Evolutionary conservation across 1,140 invertebrate species (phyloP), one percentile per base, ranked within the genome.

Genomic region (Ips nitidus): DNA sequence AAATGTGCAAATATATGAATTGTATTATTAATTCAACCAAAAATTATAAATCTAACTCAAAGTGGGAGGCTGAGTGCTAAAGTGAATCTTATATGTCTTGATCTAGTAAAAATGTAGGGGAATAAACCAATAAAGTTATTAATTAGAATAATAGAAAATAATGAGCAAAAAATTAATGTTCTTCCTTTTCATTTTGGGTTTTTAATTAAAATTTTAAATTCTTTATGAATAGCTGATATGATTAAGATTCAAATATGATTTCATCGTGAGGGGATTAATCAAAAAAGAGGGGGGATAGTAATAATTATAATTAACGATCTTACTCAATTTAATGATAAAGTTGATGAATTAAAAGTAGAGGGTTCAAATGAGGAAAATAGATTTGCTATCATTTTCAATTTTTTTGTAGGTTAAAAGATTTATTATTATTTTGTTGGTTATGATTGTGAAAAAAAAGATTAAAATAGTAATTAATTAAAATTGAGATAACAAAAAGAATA

Each of bases 41-140:
- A 84, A 45, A 86, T 66, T 82, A 89, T 87, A 79, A 88, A 84
- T 75, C 75, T 79, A 75, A 87, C 65, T 87, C 87, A 89, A 76
- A 89, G 71, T 2, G 83, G 80, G 75, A 89, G 75, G 3, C 84
- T 81, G 73, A 88, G 71, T 2, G 79, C 71, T 79, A 89, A 72
- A 42, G 83, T 85, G 77, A 87, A 73, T 43, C 72, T 75, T 82
- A 88, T 71, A 79, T 89, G 87, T 38, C 84, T 87, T 70, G 86
- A 83, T 71, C 77, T 79, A 6, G 86, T 87, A 82, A 89, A 89
- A 83, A 89, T 86, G 83, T 88, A 89, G 2, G 2, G 84, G 52
- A 88, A 86, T 82, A 89, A 78, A 8, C 87, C 84, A 82, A 88
- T 74, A 76, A 87, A 85, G 83, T 88, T 88, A 83, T 85, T 87